Conservation (phyloP, 2,113 vertebrate species). For the Ciconia maguari region DNA sequence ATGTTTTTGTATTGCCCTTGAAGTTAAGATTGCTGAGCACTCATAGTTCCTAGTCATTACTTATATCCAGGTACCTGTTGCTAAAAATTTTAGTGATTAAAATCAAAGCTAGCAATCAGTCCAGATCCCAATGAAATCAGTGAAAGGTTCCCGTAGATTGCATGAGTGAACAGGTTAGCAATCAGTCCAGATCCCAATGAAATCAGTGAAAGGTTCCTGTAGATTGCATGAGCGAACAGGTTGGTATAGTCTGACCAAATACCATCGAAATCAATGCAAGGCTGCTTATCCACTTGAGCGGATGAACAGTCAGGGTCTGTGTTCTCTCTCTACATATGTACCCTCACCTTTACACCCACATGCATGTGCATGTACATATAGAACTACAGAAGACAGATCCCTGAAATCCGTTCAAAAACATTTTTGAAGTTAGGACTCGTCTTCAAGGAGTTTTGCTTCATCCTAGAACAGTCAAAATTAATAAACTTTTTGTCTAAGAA, state of each 20-base stretch:
- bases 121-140: not conserved
- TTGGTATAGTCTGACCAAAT: not conserved
- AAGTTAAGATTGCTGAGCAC: not conserved
- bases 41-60: not conserved
- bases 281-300: not conserved
- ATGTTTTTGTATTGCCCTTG: not conserved
- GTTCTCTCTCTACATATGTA: not conserved
- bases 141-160: not conserved
- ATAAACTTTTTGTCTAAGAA: constrained; percentile 19
- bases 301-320: not conserved
- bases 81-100: not conserved
- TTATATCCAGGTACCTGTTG: not conserved
- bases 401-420: constrained; percentile 4
- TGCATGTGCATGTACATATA: not conserved
- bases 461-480: constrained; percentile 23
- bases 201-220: not conserved
- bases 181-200: not conserved
- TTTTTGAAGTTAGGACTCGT: constrained; percentile 27
- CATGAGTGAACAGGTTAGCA: not conserved
- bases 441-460: constrained; percentile 36
- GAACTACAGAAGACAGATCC: not conserved
- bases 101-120: not conserved
- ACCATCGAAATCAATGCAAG: not conserved
- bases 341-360: not conserved
- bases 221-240: not conserved